These are phyloP conservation scores for Octopus bimaculoides DNA, from an alignment of 1,140 invertebrate genomes.

Conservation along the genomic window DNA sequence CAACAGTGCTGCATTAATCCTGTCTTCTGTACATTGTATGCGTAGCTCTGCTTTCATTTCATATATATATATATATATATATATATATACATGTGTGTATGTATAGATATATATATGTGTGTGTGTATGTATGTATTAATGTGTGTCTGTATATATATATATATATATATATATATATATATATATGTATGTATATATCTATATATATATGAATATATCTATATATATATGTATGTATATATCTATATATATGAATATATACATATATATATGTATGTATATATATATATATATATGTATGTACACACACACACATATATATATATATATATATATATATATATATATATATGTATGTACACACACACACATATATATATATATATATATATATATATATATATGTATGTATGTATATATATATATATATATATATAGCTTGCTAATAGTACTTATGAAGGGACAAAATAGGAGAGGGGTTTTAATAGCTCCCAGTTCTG, in stretches of 20 bases:
- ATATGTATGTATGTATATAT: background rate
- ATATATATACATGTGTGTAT: background rate
- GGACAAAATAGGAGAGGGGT: background rate
- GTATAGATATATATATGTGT: background rate
- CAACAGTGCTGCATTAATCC: no score
- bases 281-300: slow-evolving; percentile 2
- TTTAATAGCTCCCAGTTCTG: background rate
- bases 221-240: background rate
- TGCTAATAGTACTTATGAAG: background rate
- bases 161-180: background rate
- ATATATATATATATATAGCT: background rate
- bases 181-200: background rate
- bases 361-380: background rate
- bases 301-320: background rate
- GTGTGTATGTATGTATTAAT: background rate
- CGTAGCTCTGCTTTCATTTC: no score
- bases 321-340: background rate
- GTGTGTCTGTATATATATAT: background rate
- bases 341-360: background rate
- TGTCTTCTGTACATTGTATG: no score
- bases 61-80: background rate
- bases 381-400: background rate
- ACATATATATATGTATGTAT: background rate
- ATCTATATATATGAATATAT: background rate
- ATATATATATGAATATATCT: background rate